A percentile compares a stretch with the other conserved stretches of the same genome.
phyloP scores from a whole-genome alignment of 2,888 invertebrate genomes.

The Myopa testacea region DNA sequence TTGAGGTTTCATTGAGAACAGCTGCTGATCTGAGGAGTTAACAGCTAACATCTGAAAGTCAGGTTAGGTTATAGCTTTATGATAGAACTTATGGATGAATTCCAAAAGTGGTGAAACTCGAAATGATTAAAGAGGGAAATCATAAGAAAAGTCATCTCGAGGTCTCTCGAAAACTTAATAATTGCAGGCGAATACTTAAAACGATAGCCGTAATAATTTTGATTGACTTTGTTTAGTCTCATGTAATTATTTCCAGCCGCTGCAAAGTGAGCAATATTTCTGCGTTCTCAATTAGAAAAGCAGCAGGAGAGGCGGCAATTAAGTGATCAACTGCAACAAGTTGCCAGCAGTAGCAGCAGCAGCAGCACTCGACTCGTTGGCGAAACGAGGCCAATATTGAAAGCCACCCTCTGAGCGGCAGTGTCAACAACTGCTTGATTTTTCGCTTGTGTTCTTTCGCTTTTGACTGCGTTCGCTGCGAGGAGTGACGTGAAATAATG shows the following conservation, averaged over 20 bases:
- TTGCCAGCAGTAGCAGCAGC: conserved; percentile 10
- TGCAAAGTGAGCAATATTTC: conserved; percentile 12
- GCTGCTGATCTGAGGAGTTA: neutral
- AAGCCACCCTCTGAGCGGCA: conserved; percentile 35
- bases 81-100: too few relatives aligned
- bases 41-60: neutral
- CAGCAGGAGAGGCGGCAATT: conserved; percentile 31
- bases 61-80: too few relatives aligned
- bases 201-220: too few relatives aligned
- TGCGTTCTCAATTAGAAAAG: conserved; percentile 25
- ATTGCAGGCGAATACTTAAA: too few relatives aligned
- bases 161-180: too few relatives aligned
- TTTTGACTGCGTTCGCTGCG: neutral
- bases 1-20: neutral
- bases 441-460: neutral
- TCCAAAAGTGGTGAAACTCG: conserved; percentile 5
- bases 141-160: too few relatives aligned
- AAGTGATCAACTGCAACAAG: conserved; percentile 30
- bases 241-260: neutral
- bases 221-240: too few relatives aligned
- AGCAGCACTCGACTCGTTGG: conserved; percentile 17
- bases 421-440: conserved; percentile 34
- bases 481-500: conserved; percentile 9
- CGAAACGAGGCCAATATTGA: conserved; percentile 29
- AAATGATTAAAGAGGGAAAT: neutral